phyloP scores from a whole-genome alignment of 30 jellyfish, hydroid and myxozoan species.

The Sanderia malayensis region DNA sequence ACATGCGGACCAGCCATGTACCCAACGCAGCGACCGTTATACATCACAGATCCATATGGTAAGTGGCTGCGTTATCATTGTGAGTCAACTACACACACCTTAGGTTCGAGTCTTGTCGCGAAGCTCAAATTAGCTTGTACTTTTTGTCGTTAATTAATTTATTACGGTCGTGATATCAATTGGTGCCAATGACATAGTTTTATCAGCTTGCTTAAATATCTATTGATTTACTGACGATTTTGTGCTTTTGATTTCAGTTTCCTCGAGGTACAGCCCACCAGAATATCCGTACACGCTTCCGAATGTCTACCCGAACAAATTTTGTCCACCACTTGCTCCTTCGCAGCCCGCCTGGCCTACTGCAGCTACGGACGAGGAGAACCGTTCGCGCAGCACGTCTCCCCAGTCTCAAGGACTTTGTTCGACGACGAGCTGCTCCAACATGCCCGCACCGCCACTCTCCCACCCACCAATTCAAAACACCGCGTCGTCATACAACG shows the following conservation, averaged over 20 bases:
- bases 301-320: constrained; percentile 48
- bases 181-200: no score
- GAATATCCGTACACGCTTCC: constrained; percentile 70
- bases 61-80: background rate
- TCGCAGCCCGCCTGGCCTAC: constrained; percentile 63
- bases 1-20: constrained; percentile 47
- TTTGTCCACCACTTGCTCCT: constrained; percentile 60
- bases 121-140: background rate
- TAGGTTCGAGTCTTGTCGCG: background rate
- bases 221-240: no score
- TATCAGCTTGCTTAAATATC: no score
- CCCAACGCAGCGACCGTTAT: constrained; percentile 47
- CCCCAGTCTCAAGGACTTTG: constrained; percentile 68
- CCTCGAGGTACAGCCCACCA: constrained; percentile 68
- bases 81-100: background rate
- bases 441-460: constrained; percentile 80
- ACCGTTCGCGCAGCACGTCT: constrained; percentile 70
- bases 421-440: constrained; percentile 59
- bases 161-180: background rate
- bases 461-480: constrained; percentile 85
- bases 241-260: constrained; percentile 5
- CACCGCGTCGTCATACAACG: constrained; percentile 46
- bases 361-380: constrained; percentile 64
- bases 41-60: constrained; percentile 62
- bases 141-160: background rate